Evolutionary conservation across 1,140 invertebrate genomes (phyloP).

Genomic region (Drosophila nebulosa): DNA sequence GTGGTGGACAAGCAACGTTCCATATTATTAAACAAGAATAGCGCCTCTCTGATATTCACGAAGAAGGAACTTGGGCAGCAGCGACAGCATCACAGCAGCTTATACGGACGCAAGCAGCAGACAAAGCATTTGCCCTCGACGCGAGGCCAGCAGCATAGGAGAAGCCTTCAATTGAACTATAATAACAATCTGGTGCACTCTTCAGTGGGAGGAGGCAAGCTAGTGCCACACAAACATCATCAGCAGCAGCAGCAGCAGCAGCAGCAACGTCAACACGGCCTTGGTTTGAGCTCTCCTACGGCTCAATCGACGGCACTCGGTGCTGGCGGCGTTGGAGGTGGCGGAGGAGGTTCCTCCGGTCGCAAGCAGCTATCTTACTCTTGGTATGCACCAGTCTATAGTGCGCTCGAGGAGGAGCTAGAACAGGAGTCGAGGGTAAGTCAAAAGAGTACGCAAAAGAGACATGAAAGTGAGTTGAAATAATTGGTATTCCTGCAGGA

Average conservation of each 20-base stretch:
- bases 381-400: slow-evolving; percentile 80
- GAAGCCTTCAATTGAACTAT: slow-evolving; percentile 67
- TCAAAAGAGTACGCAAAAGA: background rate
- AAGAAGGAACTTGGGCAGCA: slow-evolving; percentile 58
- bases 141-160: slow-evolving; percentile 59
- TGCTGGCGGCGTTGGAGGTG: slow-evolving; percentile 15
- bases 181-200: slow-evolving; percentile 74
- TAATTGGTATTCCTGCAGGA: slow-evolving; percentile 42
- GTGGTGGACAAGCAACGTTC: slow-evolving; percentile 71
- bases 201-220: slow-evolving; percentile 25
- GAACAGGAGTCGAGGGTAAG: slow-evolving; percentile 80
- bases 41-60: slow-evolving; percentile 77
- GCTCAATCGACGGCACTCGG: slow-evolving; percentile 12
- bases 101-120: slow-evolving; percentile 62
- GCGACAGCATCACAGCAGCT: slow-evolving; percentile 51
- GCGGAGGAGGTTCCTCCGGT: slow-evolving; percentile 34
- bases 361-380: slow-evolving; percentile 80
- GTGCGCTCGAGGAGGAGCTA: slow-evolving; percentile 79
- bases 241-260: slow-evolving; percentile 26
- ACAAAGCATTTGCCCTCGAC: slow-evolving; percentile 70
- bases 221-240: slow-evolving; percentile 52
- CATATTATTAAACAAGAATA: slow-evolving; percentile 73
- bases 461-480: background rate
- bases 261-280: slow-evolving; percentile 31
- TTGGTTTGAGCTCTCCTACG: slow-evolving; percentile 32